phyloP scores from a whole-genome alignment of 2,797 vertebrate genomes.

The Sparidentex hasta region DNA sequence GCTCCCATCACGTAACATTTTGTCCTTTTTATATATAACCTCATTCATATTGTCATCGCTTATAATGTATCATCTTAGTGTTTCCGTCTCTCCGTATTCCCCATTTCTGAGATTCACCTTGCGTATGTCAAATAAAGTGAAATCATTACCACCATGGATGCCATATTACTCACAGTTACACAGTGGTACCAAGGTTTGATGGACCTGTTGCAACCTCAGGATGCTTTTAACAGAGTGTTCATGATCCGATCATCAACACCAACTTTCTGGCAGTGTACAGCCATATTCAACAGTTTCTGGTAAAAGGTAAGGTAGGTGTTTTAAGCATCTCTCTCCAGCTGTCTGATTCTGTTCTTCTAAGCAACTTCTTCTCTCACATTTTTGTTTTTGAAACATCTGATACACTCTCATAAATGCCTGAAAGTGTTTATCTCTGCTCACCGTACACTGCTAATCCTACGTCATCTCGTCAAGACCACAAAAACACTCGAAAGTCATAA shows the following conservation, averaged over 20 bases:
- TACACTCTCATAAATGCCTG: neutral
- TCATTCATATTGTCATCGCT: neutral
- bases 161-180: too few species aligned
- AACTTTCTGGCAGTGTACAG: neutral
- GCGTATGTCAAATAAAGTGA: too few species aligned
- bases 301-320: neutral
- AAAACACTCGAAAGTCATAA: neutral
- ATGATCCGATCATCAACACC: neutral
- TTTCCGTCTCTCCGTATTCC: too few species aligned
- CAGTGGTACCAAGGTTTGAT: too few species aligned
- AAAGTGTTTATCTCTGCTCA: neutral
- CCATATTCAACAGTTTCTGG: neutral
- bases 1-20: neutral
- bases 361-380: neutral
- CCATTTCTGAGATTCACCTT: too few species aligned
- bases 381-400: neutral
- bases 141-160: too few species aligned
- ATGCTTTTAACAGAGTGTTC: neutral
- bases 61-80: neutral
- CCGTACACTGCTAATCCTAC: neutral
- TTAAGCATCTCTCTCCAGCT: neutral
- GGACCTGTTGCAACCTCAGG: too few species aligned
- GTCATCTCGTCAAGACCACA: neutral
- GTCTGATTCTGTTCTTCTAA: neutral
- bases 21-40: too few species aligned